Evolutionary conservation across 1,140 invertebrate species (phyloP).

Genomic region (Adoxophyes honmai): DNA sequence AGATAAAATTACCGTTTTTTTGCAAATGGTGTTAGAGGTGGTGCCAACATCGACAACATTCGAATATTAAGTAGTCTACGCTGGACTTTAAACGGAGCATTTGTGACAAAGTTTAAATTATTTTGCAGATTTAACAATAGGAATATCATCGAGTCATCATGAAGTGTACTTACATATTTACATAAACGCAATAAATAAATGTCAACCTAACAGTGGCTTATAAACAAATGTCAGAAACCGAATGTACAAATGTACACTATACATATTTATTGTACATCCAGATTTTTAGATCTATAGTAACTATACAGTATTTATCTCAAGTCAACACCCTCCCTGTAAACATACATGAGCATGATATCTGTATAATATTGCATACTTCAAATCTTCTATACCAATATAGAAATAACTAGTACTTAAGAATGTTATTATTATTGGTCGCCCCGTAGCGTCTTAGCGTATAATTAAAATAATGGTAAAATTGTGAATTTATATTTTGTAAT

Average conservation of each 20-base stretch:
- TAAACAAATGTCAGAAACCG: no score
- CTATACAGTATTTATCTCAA: no score
- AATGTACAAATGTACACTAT: no score
- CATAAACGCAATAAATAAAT: slow-evolving; percentile 11
- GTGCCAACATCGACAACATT: slow-evolving; percentile 90
- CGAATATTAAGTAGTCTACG: slow-evolving; percentile 75
- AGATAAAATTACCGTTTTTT: slow-evolving; percentile 93
- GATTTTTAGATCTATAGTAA: no score
- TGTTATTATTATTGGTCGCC: no score
- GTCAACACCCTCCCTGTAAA: no score
- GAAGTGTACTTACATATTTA: slow-evolving; percentile 4
- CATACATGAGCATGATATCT: no score
- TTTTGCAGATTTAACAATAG: slow-evolving; percentile 7
- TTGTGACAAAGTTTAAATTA: slow-evolving; percentile 33
- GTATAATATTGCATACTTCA: no score
- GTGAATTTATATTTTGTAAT: slow-evolving; percentile 20
- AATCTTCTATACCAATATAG: no score
- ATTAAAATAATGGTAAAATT: slow-evolving; percentile 21
- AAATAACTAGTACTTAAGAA: no score
- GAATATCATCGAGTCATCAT: neutral
- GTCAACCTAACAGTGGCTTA: neutral
- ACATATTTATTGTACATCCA: no score
- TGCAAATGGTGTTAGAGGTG: slow-evolving; percentile 93
- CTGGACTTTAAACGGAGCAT: slow-evolving; percentile 65
- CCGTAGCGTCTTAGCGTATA: neutral